Evolutionary conservation across 2,888 invertebrate species (phyloP).

Genomic region (Gastrophysa polygoni): DNA sequence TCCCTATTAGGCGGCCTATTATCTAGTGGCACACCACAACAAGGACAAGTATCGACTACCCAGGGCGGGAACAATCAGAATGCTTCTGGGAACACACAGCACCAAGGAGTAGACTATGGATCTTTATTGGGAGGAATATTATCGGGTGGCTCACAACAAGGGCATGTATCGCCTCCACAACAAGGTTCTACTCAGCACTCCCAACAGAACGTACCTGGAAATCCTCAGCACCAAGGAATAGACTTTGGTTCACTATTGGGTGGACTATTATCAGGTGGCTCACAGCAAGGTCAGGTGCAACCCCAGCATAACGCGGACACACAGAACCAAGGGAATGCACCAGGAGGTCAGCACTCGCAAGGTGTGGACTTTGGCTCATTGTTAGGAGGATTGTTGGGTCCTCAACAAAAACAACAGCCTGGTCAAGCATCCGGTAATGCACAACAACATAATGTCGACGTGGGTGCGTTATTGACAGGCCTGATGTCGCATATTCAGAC

Average conservation of each 20-base stretch:
- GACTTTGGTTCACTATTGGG: slow-evolving; percentile 17
- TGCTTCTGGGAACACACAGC: background rate
- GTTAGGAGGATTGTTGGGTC: background rate
- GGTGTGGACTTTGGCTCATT: slow-evolving; percentile 22
- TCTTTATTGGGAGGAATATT: slow-evolving; percentile 31
- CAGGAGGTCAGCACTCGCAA: slow-evolving; percentile 16
- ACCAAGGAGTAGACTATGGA: slow-evolving; percentile 16
- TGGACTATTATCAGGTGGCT: slow-evolving; percentile 15
- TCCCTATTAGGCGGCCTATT: slow-evolving; percentile 30
- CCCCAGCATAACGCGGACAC: background rate
- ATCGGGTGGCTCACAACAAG: slow-evolving; percentile 26
- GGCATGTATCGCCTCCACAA: background rate
- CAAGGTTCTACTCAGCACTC: background rate
- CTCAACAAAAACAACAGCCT: background rate
- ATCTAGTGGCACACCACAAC: slow-evolving; percentile 24
- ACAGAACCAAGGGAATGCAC: slow-evolving; percentile 2
- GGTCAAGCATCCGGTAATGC: background rate
- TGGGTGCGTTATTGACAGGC: slow-evolving; percentile 4
- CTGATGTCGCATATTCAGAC: slow-evolving; percentile 14
- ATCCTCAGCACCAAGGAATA: background rate
- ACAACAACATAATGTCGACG: slow-evolving; percentile 8
- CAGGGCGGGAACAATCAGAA: background rate
- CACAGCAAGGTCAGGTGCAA: background rate
- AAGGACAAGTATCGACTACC: background rate
- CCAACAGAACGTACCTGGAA: background rate